A percentile compares a stretch with the other conserved stretches of the same genome.
These are phyloP conservation scores for Chorisops tibialis DNA, from an alignment of 2,888 invertebrate genomes.

Conservation along the genomic window DNA sequence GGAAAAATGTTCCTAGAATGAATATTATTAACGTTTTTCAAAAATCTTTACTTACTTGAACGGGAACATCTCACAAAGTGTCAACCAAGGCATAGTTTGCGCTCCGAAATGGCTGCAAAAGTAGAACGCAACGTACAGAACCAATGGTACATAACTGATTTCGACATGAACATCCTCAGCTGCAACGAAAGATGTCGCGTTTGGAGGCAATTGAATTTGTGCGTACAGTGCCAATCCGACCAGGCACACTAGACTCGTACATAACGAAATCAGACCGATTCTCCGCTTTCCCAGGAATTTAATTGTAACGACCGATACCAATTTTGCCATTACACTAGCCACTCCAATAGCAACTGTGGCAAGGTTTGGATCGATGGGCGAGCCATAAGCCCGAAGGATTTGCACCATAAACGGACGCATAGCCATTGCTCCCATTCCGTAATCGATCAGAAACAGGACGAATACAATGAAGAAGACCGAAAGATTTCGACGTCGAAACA, in stretches of 20 bases:
- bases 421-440: conserved; percentile 54
- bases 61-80: conserved; percentile 59
- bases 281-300: conserved; percentile 54
- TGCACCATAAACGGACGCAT: conserved; percentile 58
- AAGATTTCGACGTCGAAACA: conserved; percentile 55
- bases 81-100: conserved; percentile 54
- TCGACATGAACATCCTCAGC: no score
- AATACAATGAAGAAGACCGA: conserved; percentile 55
- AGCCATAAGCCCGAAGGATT: conserved; percentile 50
- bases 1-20: no score
- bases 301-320: conserved; percentile 51
- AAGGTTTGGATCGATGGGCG: conserved; percentile 48
- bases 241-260: conserved; percentile 50
- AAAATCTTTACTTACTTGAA: conserved; percentile 54
- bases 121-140: conserved; percentile 43
- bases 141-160: conserved; percentile 46
- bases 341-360: conserved; percentile 57
- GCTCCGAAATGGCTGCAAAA: conserved; percentile 26
- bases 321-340: conserved; percentile 51
- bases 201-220: conserved; percentile 43
- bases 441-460: conserved; percentile 56
- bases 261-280: conserved; percentile 52
- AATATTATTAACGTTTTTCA: no score
- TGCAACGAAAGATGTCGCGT: no score
- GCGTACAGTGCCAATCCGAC: conserved; percentile 52